Evolutionary conservation across 2,797 vertebrate species (phyloP).

Genomic region (Hippocampus kuda): DNA sequence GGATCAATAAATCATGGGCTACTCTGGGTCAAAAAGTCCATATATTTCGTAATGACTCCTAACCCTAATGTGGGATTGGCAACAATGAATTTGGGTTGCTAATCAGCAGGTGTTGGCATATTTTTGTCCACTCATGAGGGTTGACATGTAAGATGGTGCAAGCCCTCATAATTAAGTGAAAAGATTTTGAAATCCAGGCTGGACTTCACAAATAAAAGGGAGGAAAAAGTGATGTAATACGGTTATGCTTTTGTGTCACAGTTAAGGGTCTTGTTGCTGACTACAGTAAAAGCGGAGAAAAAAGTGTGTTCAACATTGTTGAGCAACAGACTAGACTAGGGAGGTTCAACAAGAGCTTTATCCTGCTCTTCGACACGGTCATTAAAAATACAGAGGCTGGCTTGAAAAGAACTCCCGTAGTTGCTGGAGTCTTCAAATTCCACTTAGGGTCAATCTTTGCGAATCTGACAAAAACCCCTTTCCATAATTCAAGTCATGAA

Average conservation of each 20-base stretch:
- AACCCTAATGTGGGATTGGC: background rate
- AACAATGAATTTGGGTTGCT: background rate
- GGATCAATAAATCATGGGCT: too few relatives aligned
- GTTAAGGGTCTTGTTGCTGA: background rate
- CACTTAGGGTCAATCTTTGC: background rate
- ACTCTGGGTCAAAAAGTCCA: background rate
- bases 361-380: background rate
- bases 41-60: background rate
- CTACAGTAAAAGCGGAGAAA: background rate
- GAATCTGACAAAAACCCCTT: background rate
- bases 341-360: background rate
- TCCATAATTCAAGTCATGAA: slow-evolving; percentile 2
- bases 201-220: background rate
- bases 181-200: slow-evolving; percentile 20
- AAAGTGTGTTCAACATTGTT: background rate
- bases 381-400: background rate
- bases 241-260: background rate
- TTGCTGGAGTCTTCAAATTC: background rate
- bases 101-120: background rate
- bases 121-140: background rate
- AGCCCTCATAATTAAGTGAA: slow-evolving; percentile 18
- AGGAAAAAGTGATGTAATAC: slow-evolving; percentile 2
- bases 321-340: background rate
- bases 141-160: slow-evolving; percentile 18
- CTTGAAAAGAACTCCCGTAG: background rate